Evolutionary conservation across 2,888 invertebrate species (phyloP).

Genomic region (Synergus japonicus): DNA sequence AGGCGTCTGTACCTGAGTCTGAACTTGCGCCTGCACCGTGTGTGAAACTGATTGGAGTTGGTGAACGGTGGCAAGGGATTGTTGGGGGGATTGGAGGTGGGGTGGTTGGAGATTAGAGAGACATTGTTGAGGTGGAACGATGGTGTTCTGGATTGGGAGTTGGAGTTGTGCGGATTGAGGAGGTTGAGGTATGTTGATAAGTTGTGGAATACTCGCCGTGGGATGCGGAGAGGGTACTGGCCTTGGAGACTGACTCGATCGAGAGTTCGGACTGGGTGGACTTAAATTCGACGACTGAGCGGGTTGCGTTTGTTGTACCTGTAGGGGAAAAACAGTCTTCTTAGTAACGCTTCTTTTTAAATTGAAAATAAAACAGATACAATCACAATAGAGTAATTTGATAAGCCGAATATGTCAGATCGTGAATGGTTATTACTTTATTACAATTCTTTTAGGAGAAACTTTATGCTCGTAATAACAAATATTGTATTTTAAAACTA

Average conservation of each 20-base stretch:
- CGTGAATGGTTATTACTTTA: background rate
- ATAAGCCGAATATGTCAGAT: too few species aligned
- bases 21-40: slow-evolving; percentile 57
- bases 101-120: slow-evolving; percentile 49
- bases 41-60: slow-evolving; percentile 65
- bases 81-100: slow-evolving; percentile 61
- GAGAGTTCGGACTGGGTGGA: slow-evolving; percentile 70
- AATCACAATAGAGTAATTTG: too few species aligned
- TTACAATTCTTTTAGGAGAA: background rate
- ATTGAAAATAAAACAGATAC: too few species aligned
- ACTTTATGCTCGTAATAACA: too few species aligned
- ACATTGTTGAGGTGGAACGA: slow-evolving; percentile 61
- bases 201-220: slow-evolving; percentile 67
- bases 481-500: background rate
- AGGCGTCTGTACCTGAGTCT: slow-evolving; percentile 59
- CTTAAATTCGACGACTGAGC: slow-evolving; percentile 60
- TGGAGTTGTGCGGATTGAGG: slow-evolving; percentile 69
- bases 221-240: slow-evolving; percentile 70
- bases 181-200: slow-evolving; percentile 74
- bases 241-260: slow-evolving; percentile 72
- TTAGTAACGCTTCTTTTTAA: background rate
- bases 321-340: background rate
- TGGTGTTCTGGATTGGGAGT: slow-evolving; percentile 62
- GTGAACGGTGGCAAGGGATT: slow-evolving; percentile 65
- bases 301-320: slow-evolving; percentile 39